Evolutionary conservation across 2,888 invertebrate genomes (phyloP).

Genomic region (Mesochorus sp.): DNA sequence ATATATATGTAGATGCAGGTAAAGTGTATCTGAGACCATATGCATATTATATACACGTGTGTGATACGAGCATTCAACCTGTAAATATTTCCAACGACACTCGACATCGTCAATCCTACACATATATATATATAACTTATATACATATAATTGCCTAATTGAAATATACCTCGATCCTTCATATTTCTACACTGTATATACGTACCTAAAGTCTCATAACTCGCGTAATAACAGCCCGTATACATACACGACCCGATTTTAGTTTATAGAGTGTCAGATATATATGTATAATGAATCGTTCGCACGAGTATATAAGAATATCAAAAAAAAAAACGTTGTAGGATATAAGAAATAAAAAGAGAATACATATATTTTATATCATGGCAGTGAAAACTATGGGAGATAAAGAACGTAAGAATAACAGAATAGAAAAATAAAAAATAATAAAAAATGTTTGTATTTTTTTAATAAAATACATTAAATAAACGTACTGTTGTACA

Average conservation of each 20-base stretch:
- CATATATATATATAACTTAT: no score
- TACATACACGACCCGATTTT: constrained; percentile 27
- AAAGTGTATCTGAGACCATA: not conserved
- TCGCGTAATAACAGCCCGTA: not conserved
- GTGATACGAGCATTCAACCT: constrained; percentile 5
- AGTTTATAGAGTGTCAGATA: constrained; percentile 17
- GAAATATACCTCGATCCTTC: constrained; percentile 31
- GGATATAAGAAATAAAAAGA: not conserved
- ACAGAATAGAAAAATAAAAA: not conserved
- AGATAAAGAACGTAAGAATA: not conserved
- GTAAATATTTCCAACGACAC: constrained; percentile 12
- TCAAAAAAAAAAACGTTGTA: not conserved
- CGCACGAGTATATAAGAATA: not conserved
- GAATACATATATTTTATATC: constrained; percentile 6
- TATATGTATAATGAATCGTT: constrained; percentile 7
- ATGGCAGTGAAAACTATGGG: not conserved
- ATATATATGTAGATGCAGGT: not conserved
- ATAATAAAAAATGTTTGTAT: no score
- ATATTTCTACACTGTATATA: constrained; percentile 13
- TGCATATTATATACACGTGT: constrained; percentile 49
- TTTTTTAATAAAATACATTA: no score
- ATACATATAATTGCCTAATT: constrained; percentile 47
- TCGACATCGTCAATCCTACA: not conserved
- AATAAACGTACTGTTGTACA: no score
- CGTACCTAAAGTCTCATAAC: constrained; percentile 10